phyloP scores from a whole-genome alignment of 1,140 invertebrate genomes.

The Meloidogyne chitwoodi region DNA sequence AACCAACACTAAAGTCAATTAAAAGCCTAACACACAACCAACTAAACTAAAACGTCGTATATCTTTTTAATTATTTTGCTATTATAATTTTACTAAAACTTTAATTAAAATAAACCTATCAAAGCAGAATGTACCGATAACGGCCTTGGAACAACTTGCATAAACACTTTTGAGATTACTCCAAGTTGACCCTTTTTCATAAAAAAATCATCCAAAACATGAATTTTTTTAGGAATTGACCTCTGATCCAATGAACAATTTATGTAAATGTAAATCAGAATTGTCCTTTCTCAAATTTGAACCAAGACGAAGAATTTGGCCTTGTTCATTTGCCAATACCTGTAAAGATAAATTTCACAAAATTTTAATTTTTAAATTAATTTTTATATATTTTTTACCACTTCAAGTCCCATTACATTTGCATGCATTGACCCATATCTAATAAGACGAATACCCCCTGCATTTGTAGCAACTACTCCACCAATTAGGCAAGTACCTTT shows the following conservation, averaged over 20 bases:
- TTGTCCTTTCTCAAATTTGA: constrained; percentile 74
- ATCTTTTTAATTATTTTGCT: no score
- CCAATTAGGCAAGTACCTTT: constrained; percentile 95
- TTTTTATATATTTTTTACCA: constrained; percentile 65
- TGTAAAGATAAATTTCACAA: constrained; percentile 53
- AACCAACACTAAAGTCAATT: no score
- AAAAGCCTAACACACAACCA: background rate
- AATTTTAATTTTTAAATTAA: background rate
- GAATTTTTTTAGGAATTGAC: background rate
- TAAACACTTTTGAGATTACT: constrained; percentile 82
- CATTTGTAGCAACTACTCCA: constrained; percentile 92
- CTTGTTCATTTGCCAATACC: constrained; percentile 81
- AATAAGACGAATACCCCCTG: constrained; percentile 84
- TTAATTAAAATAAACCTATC: constrained; percentile 19
- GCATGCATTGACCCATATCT: constrained; percentile 92
- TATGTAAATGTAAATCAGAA: constrained; percentile 66
- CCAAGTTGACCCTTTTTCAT: constrained; percentile 80
- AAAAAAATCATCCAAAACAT: background rate
- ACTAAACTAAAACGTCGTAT: background rate
- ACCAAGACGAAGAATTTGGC: constrained; percentile 75
- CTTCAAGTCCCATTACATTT: constrained; percentile 83
- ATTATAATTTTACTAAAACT: background rate
- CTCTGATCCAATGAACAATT: constrained; percentile 89
- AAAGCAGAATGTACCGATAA: constrained; percentile 24
- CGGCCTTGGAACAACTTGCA: constrained; percentile 64